Conservation (phyloP, 2,888 invertebrate species). For the Hymenopus coronatus region DNA sequence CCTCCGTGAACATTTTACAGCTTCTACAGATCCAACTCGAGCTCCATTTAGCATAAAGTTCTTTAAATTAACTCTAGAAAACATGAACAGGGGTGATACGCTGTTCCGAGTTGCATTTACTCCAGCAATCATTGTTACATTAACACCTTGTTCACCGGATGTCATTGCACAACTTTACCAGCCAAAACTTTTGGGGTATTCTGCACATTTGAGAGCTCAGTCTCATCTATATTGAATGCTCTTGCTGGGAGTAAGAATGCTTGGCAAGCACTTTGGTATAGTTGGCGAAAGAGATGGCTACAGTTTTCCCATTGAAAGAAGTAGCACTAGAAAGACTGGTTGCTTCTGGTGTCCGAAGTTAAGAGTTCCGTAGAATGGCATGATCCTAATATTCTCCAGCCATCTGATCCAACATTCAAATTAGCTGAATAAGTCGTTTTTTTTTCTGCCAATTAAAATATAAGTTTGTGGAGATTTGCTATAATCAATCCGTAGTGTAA, state of each 20-base stretch:
- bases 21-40: not conserved
- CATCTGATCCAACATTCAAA: too few relatives aligned
- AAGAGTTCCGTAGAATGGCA: not conserved
- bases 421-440: too few relatives aligned
- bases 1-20: not conserved
- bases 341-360: not conserved
- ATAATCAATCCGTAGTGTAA: too few relatives aligned
- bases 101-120: not conserved
- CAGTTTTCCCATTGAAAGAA: not conserved
- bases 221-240: not conserved
- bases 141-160: too few relatives aligned
- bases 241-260: not conserved
- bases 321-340: not conserved
- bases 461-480: too few relatives aligned
- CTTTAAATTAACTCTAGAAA: too few relatives aligned
- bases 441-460: too few relatives aligned
- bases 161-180: too few relatives aligned
- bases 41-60: not conserved
- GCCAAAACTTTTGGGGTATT: too few relatives aligned
- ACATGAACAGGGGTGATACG: too few relatives aligned
- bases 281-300: not conserved
- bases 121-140: not conserved
- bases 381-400: too few relatives aligned
- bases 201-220: too few relatives aligned
- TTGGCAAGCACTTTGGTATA: not conserved